Evolutionary conservation across 2,113 vertebrate genomes (phyloP), one percentile per base, ranked within the genome.

Genomic region (Melanerpes aurifrons): DNA sequence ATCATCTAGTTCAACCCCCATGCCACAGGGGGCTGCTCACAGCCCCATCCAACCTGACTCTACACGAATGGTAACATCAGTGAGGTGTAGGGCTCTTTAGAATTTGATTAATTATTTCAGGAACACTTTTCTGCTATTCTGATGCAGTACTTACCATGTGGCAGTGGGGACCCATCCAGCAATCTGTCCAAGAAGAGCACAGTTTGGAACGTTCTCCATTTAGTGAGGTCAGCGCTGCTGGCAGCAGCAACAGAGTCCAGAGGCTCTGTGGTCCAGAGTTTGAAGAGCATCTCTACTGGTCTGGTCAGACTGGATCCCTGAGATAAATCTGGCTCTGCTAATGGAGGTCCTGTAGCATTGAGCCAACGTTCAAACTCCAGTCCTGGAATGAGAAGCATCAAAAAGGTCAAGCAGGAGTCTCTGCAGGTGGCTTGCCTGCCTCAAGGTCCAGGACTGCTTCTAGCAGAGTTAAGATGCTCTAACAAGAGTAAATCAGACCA

Each of bases 321-420:
- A 45, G 99, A 99, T 95, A 99, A 98, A 90, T 99, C 99, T 1
- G 99, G 99, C 94, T 99, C 98, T 18, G 98, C 98, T 93, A 98
- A 97, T 0, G 99, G 99, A 12, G 99, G 98, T 13, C 99, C 99
- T 9, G 98, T 99, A 62, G 98, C 98, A 8, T 98, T 98, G 67
- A 99, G 97, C 99, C 99, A 99, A 93, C 98, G 99, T 94, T 99
- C 98, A 43, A 99, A 99, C 97, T 99, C 98, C 95, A 99, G 96
- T 66, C 99, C 99, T 99, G 97, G 56, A 77, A 83, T 21, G 20
- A 89, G 77, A 66, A 77, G 54, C 13, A 71, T 22, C 86, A 75
- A 91, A 86, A 87, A 61, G 26, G 47, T 96, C 10, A 20, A 82
- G 63, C 43, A 68, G 43, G 54, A 70, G 62, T 45, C 37, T 86